Evolutionary conservation across 2,888 invertebrate species (phyloP), one percentile per base, ranked within the genome.

Genomic region (Cheilosia urbana): DNA sequence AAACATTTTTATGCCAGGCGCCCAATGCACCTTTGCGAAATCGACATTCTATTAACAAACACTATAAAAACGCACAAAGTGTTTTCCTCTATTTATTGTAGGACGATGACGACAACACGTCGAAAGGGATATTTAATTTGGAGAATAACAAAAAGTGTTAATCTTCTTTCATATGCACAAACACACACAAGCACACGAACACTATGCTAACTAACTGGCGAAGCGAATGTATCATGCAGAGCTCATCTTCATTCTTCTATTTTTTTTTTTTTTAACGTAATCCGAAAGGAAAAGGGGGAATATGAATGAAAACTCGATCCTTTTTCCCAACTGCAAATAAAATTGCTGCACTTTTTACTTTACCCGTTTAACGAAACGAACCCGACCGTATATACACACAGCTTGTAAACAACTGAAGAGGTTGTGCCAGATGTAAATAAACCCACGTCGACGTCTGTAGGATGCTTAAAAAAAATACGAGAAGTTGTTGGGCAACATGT

Each of bases 331-430:
- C 47, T 71, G 63, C 62, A 49, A 57, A 53, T 57, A 76, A 65
- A 63, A 2, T 45, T 27, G 47, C 77, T 85, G 85, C 81, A 85
- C 81, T 81, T 85, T 60, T 62, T n/a, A 65, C 34, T 60, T 19
- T 57, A 81, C 76, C 47, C 80, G 66, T 45, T 66, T 11, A 13
- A 37, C 13, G 13, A 37, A 37, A 49, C 57, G 37, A 57, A 81
- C 66, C 62, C 76, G 71, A 85, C 85, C 49, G 66, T 77, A 60
- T 77, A 57, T 72, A 81, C 66, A 77, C 71, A 68, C 76, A 81
- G 85, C 81, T 85, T 85, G 85, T 85, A 85, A 85, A 85, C 85
- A 85, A 85, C 85, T 85, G 85, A 85, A 85, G 85, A 81, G 81
- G 75, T 85, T 75, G 84, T 85, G 84, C 80, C 69, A 71, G 84